A percentile compares a stretch with the other conserved stretches of the same genome.
Evolutionary conservation across 2,113 vertebrate species (phyloP).

Genomic region (Indicator indicator): DNA sequence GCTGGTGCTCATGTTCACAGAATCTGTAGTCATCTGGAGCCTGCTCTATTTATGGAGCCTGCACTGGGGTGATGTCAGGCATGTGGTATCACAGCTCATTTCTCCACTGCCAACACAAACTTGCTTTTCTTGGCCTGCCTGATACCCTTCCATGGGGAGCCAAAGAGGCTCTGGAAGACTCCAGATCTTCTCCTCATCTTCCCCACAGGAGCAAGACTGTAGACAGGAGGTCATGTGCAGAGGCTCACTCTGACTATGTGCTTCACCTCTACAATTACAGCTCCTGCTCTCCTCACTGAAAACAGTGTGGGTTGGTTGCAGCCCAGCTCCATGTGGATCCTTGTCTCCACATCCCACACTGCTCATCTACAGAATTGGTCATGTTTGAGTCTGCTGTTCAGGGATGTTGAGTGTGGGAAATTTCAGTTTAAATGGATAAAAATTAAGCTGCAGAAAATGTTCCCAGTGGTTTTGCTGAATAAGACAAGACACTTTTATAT

Average conservation of each 20-base stretch:
- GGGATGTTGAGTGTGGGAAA: neutral
- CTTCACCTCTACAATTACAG: neutral
- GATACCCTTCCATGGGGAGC: neutral
- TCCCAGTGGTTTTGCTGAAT: neutral
- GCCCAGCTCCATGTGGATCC: neutral
- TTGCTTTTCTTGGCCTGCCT: neutral
- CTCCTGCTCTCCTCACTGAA: fast-evolving
- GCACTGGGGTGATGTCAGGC: neutral
- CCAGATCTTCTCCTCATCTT: neutral
- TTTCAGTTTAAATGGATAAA: neutral
- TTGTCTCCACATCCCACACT: neutral
- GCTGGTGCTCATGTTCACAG: neutral
- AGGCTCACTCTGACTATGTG: neutral
- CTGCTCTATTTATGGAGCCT: neutral
- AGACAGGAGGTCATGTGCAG: neutral
- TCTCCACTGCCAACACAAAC: neutral
- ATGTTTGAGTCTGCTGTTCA: neutral
- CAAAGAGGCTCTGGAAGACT: neutral
- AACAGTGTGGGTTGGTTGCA: neutral
- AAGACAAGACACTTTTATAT: neutral
- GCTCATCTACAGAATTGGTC: neutral
- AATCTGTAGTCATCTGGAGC: neutral
- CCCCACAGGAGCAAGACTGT: neutral
- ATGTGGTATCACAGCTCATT: neutral
- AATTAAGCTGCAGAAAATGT: neutral